Evolutionary conservation across 1,140 invertebrate genomes (phyloP).

Genomic region (Zaprionus nigranus): DNA sequence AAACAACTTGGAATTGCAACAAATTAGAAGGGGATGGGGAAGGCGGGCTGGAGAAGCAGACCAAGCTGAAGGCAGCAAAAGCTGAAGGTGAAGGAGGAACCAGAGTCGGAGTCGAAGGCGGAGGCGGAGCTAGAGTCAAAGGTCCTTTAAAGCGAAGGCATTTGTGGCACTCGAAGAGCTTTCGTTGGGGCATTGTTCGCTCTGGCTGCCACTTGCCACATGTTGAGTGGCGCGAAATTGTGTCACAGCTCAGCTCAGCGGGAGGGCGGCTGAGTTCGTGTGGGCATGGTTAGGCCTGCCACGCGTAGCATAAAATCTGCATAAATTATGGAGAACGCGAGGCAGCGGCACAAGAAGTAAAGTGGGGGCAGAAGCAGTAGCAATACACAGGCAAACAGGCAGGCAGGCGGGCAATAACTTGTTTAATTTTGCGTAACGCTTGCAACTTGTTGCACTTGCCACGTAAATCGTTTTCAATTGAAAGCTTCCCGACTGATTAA

Average conservation of each 20-base stretch:
- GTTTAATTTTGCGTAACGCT: slow-evolving; percentile 71
- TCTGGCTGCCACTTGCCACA: slow-evolving; percentile 60
- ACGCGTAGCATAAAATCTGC: slow-evolving; percentile 79
- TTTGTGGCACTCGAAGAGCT: slow-evolving; percentile 71
- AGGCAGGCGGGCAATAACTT: slow-evolving; percentile 62
- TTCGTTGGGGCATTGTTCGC: slow-evolving; percentile 65
- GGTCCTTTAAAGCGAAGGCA: slow-evolving; percentile 47
- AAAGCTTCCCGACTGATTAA: background rate
- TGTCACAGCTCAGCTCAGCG: slow-evolving; percentile 60
- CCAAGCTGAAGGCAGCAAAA: background rate
- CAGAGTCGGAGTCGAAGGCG: no score
- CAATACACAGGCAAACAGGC: slow-evolving; percentile 16
- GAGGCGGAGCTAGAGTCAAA: background rate
- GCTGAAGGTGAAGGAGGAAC: background rate
- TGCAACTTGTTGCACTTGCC: slow-evolving; percentile 63
- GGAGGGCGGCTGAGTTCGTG: slow-evolving; percentile 15
- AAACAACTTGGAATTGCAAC: slow-evolving; percentile 65
- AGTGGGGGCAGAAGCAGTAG: background rate
- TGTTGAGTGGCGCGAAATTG: slow-evolving; percentile 78
- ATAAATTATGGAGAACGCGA: slow-evolving; percentile 65
- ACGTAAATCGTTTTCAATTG: background rate
- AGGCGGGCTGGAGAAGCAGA: no score
- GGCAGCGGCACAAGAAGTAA: slow-evolving; percentile 22
- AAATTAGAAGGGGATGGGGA: slow-evolving; percentile 49
- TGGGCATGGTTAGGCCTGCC: slow-evolving; percentile 38